Percentiles rank a stretch among this genome's conserved stretches.
Conservation (phyloP, 1,140 invertebrate genomes). For the Gryon sp. region DNA sequence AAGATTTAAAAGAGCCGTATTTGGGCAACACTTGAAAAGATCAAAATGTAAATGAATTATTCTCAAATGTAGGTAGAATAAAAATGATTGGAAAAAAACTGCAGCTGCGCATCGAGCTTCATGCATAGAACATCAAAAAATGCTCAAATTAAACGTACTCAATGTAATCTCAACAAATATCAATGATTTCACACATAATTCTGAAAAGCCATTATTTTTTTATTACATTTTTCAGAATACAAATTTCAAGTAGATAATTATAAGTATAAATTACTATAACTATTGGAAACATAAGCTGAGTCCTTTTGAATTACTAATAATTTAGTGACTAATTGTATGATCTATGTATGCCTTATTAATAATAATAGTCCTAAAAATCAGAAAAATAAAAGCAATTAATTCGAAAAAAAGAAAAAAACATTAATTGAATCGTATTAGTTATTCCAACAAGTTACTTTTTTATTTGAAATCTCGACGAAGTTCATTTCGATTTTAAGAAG, state of each 20-base stretch:
- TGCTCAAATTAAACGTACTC: constrained; percentile 74
- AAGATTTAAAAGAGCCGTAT: not conserved
- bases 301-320: too few relatives aligned
- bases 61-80: too few relatives aligned
- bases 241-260: not conserved
- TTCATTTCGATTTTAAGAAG: too few relatives aligned
- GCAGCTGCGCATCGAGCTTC: constrained; percentile 79
- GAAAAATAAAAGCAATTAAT: too few relatives aligned
- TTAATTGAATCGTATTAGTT: too few relatives aligned
- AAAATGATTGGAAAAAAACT: constrained; percentile 71
- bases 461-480: too few relatives aligned
- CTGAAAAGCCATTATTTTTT: constrained; percentile 66
- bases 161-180: constrained; percentile 64
- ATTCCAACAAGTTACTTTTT: too few relatives aligned
- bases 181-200: constrained; percentile 59
- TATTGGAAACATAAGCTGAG: too few relatives aligned
- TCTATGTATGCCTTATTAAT: too few relatives aligned
- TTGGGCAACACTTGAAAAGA: constrained; percentile 39
- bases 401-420: too few relatives aligned
- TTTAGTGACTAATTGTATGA: too few relatives aligned
- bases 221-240: not conserved
- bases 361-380: too few relatives aligned
- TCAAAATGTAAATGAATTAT: constrained; percentile 32
- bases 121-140: constrained; percentile 80
- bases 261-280: not conserved